Percentiles rank a stretch among this genome's conserved stretches.
phyloP scores from a whole-genome alignment of 2,888 invertebrate species.

The Callosobruchus maculatus region DNA sequence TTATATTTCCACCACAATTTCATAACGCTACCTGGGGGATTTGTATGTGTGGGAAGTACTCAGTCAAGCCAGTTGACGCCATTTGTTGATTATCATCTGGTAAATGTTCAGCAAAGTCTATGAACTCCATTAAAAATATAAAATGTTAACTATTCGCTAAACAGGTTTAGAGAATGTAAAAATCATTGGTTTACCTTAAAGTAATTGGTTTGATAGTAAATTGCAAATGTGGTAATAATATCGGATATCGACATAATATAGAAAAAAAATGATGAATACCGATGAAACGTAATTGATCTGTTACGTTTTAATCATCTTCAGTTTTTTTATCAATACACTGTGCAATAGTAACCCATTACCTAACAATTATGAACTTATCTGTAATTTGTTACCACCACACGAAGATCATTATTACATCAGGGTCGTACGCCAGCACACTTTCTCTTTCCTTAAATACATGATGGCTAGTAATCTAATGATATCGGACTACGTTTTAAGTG shows the following conservation, averaged over 20 bases:
- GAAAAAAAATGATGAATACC: neutral
- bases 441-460: slow-evolving; percentile 4
- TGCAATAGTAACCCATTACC: slow-evolving; percentile 10
- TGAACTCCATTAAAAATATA: no score
- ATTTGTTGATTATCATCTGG: no score
- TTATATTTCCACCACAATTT: no score
- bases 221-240: neutral
- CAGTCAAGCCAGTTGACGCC: no score
- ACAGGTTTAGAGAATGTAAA: no score
- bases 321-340: neutral
- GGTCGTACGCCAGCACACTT: slow-evolving; percentile 10
- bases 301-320: neutral
- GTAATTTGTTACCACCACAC: slow-evolving; percentile 7
- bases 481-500: neutral
- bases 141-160: no score
- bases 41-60: no score
- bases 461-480: neutral
- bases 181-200: no score
- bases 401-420: slow-evolving; percentile 9
- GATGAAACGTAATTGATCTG: neutral
- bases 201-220: no score
- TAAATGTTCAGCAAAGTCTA: no score
- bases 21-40: no score
- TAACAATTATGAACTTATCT: slow-evolving; percentile 7
- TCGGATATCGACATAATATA: no score